Evolutionary conservation across 2,797 vertebrate genomes (phyloP), one percentile per base, ranked within the genome.

Genomic region (Pseudotriccus pelzelni): DNA sequence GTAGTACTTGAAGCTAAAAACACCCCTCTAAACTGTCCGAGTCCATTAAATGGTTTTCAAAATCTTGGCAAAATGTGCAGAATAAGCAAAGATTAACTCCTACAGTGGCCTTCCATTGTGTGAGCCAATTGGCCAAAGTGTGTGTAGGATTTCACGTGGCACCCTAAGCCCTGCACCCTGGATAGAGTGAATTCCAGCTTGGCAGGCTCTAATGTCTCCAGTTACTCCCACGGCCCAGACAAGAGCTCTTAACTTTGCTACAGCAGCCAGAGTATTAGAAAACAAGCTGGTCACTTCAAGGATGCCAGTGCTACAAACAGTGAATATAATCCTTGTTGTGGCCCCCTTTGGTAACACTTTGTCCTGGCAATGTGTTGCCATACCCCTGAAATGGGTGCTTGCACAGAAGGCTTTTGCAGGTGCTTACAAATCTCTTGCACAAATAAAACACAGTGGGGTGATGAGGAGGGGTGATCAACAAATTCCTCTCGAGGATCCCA

Each of bases 11-110:
- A 86, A 66, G 90, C 43, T 95, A 41, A 94, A 95, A 95, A 34
- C 82, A 32, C 67, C 78, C 47, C 50, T 90, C 36, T 30, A 76
- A 37, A 10, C 69, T 52, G 59, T 88, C 90, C 81, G 88, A 96
- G 25, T 76, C 83, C 91, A 90, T 93, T 95, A 95, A 95, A 88
- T 63, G 67, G 62, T 93, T 97, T 94, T 94, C 64, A 89, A 74
- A 85, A 93, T 87, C 75, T 91, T 95, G 94, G 77, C 93, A 94
- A 91, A 94, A 88, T 14, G 21, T 63, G 66, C 69, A 39, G 77
- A 82, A 53, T 91, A 91, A 93, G 83, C 83, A 87, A 73, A 88
- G 63, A 69, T 94, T 73, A 82, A 69, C 50, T 95, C 59, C 55
- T 67, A 69, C 37, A 5, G 85, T 94, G 84, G 86, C 63, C 52